Percentiles rank a stretch among this genome's conserved stretches.
These are phyloP conservation scores for Pan paniscus DNA, from an alignment of 2,113 vertebrate genomes.

Conservation along the genomic window DNA sequence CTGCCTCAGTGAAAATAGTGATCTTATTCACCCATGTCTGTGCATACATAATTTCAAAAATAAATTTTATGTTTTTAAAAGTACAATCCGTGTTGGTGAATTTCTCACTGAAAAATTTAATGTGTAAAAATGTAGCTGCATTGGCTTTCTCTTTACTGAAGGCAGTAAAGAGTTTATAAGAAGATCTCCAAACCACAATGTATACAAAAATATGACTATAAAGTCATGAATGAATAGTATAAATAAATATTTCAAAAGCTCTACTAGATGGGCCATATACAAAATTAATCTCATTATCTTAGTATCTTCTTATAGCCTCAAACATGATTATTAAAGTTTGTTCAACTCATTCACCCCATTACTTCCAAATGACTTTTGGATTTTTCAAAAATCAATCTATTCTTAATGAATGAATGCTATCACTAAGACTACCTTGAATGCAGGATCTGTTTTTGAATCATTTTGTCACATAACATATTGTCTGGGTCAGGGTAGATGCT, in stretches of 20 bases:
- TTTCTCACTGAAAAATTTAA: background rate
- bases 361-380: background rate
- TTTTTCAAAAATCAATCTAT: background rate
- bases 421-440: background rate
- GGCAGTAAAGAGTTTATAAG: background rate
- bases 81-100: background rate
- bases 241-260: slow-evolving; percentile 7
- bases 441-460: background rate
- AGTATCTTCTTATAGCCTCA: background rate
- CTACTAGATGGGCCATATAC: background rate
- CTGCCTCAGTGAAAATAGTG: background rate
- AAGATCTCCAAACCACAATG: background rate
- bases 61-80: background rate
- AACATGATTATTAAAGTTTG: background rate
- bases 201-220: background rate
- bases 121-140: background rate
- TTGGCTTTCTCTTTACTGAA: background rate
- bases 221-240: background rate
- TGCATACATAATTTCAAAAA: background rate
- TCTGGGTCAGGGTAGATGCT: background rate
- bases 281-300: background rate
- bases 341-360: background rate
- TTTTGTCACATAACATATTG: background rate
- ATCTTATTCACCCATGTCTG: background rate
- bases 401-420: background rate